Base-by-base conservation (phyloP, 2,888 invertebrate species). In the Euclidia mi region DNA sequence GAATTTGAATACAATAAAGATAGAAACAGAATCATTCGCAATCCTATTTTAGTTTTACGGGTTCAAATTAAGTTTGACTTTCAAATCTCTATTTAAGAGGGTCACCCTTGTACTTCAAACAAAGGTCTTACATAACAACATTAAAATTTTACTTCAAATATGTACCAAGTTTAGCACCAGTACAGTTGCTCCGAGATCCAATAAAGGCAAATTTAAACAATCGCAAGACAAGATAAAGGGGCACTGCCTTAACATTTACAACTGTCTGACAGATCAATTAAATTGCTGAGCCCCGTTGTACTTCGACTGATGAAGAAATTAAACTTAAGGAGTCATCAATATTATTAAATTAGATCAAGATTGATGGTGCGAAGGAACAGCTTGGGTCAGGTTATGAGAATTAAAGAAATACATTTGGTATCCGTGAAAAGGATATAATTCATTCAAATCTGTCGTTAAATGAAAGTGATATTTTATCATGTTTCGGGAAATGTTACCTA, bases 331-430 rank as follows among this genome's bases (percentile, higher is more conserved):
- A 78, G 75, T 80, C 89, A 88, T 91, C 89, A 85, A 90, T 89
- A 86, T 85, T 81, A 82, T 85, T 85, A 85, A 87, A 90, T 83
- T 81, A 85, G 81, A 88, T 83, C 78, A 81, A 88, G 90, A 90
- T 85, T 79, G 84, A 90, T 89, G 81, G 78, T 62, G 53, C 41
- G 47, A 45, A 15, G 65, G 63, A 56, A 58, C 18, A 31, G 14
- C 6, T 46, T 28, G 38, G 43, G 34, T 49, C 41, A 34, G 42
- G 32, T 31, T 37, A 37, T 32, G 38, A 17, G 17, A 9, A 25
- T 25, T 3, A 6, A 17, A 34, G 42, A 31, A 53, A 53, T 43
- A 20, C 11, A 41, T 17, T 53, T 28, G 17, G 7, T 32, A 12
- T 3, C 31, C 44, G 20, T 2, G 20, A 25, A 32, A n/a, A 43